Evolutionary conservation across 2,888 invertebrate species (phyloP).

Genomic region (Anorthoa munda): DNA sequence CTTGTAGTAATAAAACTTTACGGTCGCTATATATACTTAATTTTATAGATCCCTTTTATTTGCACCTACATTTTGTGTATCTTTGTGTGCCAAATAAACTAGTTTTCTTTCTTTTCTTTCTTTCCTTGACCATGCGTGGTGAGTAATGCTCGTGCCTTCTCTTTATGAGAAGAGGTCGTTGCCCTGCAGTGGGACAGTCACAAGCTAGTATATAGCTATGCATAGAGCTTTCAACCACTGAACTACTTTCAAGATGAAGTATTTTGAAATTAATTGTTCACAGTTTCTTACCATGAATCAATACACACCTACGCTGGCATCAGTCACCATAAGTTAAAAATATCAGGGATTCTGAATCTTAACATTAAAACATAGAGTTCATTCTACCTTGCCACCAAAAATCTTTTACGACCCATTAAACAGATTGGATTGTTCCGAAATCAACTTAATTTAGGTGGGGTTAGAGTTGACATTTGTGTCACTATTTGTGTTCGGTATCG

Average conservation of each 20-base stretch:
- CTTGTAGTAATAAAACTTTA: too few species aligned
- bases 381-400: neutral
- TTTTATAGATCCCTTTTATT: too few species aligned
- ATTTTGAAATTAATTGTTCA: constrained; percentile 54
- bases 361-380: neutral
- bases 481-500: neutral
- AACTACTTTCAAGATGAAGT: constrained; percentile 41
- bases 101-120: too few species aligned
- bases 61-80: too few species aligned
- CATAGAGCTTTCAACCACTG: constrained; percentile 1
- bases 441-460: accelerated
- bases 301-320: constrained; percentile 26
- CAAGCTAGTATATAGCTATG: neutral
- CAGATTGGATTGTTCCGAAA: neutral
- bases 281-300: constrained; percentile 18
- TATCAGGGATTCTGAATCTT: neutral
- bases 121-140: too few species aligned
- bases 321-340: neutral
- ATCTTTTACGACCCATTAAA: constrained; percentile 5
- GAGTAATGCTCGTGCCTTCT: too few species aligned
- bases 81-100: too few species aligned
- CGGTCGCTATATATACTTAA: too few species aligned
- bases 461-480: constrained; percentile 21
- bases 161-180: too few species aligned
- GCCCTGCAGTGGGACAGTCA: too few species aligned